Evolutionary conservation across 64 coral and sea anemone genomes (phyloP), one percentile per base, ranked within the genome.

Genomic region (Stylophora pistillata): DNA sequence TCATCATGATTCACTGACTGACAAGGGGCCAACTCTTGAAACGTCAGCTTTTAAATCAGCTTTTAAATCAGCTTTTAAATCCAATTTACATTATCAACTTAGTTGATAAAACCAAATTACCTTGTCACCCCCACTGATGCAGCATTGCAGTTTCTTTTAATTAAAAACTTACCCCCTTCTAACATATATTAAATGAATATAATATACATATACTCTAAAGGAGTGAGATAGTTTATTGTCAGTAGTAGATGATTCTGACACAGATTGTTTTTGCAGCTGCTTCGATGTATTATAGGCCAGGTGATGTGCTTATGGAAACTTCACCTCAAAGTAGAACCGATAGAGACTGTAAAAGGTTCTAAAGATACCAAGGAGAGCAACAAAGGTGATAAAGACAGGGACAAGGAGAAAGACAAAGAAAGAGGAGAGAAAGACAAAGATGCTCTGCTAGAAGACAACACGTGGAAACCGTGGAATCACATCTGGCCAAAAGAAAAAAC

Each of bases 401-500:
- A 95, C 47, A 95, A 95, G 61, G 92, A 94, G 2, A 94, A 85
- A 56, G 94, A 95, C 15, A 96, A 92, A 78, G 94, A 96, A 5
- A 89, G 92, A 47, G 37, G 37, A 55, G 94, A 96, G 14, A 96
- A 86, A 72, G 90, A 96, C 52, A 91, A 90, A 53, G 93, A 95
- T 81, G 93, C 53, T 20, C 78, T 88, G 70, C 10, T 33, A 56
- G 96, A 98, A 66, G 96, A 98, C 68, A 89, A 89, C 31, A 86
- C 88, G 15, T 98, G 96, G 96, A 98, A 98, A 77, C 96, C 96
- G 0, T 98, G 96, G 96, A 64, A 54, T 61, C 96, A 98, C 56
- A 92, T 98, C 17, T 98, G 96, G 96, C 96, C 96, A 1, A 98
- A 98, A 71, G 95, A 97, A 57, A 97, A 97, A 55, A 63, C 73